Percentiles rank a stretch among this genome's conserved stretches.
phyloP scores from a whole-genome alignment of 2,888 invertebrate species.

The Agrotis ipsilon region DNA sequence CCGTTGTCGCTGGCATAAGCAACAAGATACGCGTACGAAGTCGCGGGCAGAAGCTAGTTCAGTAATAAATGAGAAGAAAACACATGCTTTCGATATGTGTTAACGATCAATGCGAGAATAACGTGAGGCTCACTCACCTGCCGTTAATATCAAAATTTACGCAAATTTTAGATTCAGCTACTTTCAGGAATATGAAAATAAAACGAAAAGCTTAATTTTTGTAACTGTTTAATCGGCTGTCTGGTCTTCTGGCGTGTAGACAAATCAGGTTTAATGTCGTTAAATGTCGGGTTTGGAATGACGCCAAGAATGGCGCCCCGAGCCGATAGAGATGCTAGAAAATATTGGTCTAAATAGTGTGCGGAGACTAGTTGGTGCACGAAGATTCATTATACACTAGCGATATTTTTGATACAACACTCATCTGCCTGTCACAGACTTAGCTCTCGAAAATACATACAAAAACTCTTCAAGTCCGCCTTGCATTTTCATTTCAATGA shows the following conservation, averaged over 20 bases:
- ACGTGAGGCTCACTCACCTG: too few relatives aligned
- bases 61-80: too few relatives aligned
- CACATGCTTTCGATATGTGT: too few relatives aligned
- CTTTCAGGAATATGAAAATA: slow-evolving; percentile 11
- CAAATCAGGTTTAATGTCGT: slow-evolving; percentile 37
- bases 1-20: too few relatives aligned
- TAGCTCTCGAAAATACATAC: slow-evolving; percentile 3
- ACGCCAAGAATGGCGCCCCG: slow-evolving; percentile 45
- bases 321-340: slow-evolving; percentile 8
- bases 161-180: background rate
- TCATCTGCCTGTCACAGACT: slow-evolving; percentile 15
- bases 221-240: slow-evolving; percentile 10
- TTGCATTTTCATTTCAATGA: background rate
- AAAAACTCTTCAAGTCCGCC: background rate
- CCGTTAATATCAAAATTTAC: too few relatives aligned
- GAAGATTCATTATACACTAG: slow-evolving; percentile 19
- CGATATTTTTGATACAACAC: slow-evolving; percentile 27
- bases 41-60: too few relatives aligned
- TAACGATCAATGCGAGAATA: too few relatives aligned
- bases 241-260: slow-evolving; percentile 15
- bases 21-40: too few relatives aligned
- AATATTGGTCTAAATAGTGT: slow-evolving; percentile 26
- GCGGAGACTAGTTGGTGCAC: slow-evolving; percentile 5
- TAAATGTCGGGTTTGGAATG: slow-evolving; percentile 35
- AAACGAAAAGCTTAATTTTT: slow-evolving; percentile 5